Evolutionary conservation across 2,113 vertebrate species (phyloP), one percentile per base, ranked within the genome.

Genomic region (Brevimyrus niger): DNA sequence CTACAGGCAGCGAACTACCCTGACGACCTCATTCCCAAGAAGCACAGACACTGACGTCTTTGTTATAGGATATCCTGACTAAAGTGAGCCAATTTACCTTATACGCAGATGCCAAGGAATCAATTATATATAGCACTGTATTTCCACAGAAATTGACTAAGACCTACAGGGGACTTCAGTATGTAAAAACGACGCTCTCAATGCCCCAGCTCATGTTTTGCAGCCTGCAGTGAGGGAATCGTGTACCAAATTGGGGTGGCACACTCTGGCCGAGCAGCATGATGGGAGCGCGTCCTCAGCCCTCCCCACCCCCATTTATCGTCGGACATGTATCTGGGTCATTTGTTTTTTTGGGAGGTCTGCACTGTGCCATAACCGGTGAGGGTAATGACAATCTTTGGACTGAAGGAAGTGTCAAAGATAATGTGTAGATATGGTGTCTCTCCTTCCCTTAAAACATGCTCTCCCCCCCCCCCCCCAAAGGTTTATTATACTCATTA

Each of bases 21-120:
- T 80, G 73, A 80, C 35, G 35, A 42, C 73, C 73, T 38, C 31
- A 80, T 80, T 80, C 73, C 73, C 73, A 80, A 17, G 35, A 80
- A 80, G 31, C 11, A 0, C 15, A 84, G 23, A 84, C 55, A 85
- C 15, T 55, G 82, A 84, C 85, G n/a, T 42, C 58, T 86, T 73
- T 86, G 83, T 86, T 89, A 86, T 8, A 86, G 23, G 47, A 65
- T 86, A 89, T 61, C 61, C 82, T 42, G 23, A 86, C 55, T 58
- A 89, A 21, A 84, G 8, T 84, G 82, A 46, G 42, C 42, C 82
- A 47, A 46, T 86, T 48, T 48, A 86, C 47, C 8, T 27, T 86
- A 84, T 48, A 86, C 4, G 2, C 15, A 50, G 35, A 42, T 80
- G 2, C 61, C 69, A 76, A 38, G 27, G 31, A 76, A 76, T 35